Evolutionary conservation across 2,113 vertebrate species (phyloP).

Genomic region (Nipponia nippon): DNA sequence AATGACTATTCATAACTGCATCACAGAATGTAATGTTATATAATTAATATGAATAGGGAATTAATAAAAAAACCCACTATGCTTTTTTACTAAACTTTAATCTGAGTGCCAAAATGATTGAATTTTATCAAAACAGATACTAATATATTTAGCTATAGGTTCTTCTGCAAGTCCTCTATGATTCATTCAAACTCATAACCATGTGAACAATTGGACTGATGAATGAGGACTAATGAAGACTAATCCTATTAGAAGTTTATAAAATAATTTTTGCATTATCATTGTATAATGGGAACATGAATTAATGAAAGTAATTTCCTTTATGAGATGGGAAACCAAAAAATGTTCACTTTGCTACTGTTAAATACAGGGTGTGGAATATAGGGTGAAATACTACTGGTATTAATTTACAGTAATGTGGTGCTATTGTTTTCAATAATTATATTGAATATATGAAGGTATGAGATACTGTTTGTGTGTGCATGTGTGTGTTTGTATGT

Average conservation of each 20-base stretch:
- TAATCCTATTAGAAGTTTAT: background rate
- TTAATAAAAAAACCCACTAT: background rate
- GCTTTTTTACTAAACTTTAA: background rate
- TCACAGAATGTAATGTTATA: background rate
- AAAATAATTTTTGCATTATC: background rate
- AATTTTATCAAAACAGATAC: conserved; percentile 17
- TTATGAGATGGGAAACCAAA: background rate
- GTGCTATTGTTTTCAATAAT: background rate
- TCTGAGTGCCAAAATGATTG: background rate
- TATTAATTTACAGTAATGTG: background rate
- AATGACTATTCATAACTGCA: conserved; percentile 42
- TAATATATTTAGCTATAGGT: background rate
- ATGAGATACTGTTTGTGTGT: background rate
- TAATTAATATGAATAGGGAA: conserved; percentile 15
- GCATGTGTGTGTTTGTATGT: background rate
- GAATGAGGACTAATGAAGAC: background rate
- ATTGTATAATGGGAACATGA: background rate
- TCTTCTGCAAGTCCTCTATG: background rate
- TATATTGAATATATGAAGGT: background rate
- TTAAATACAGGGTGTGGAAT: background rate
- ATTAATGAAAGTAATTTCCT: background rate
- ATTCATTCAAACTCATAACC: background rate
- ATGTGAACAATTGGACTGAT: background rate
- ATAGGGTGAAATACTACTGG: background rate
- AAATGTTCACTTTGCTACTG: background rate